Conservation (phyloP, 1,140 invertebrate species). For the Neodiprion fabricii region DNA sequence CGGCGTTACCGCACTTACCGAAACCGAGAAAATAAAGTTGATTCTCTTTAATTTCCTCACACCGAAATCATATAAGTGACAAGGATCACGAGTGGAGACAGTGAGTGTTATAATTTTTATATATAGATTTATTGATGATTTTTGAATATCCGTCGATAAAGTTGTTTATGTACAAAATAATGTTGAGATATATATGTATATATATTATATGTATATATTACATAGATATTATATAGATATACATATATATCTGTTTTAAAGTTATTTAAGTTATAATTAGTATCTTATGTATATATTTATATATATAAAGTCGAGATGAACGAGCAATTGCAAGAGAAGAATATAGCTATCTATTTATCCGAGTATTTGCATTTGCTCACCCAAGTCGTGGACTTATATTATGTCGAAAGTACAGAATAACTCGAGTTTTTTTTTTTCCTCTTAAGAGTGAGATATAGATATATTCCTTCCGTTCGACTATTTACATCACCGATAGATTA, state of each 20-base stretch:
- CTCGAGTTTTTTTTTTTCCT: background rate
- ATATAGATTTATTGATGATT: conserved; percentile 52
- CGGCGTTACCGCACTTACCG: too few relatives aligned
- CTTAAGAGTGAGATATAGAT: background rate
- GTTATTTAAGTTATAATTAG: background rate
- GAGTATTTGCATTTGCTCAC: too few relatives aligned
- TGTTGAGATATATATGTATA: conserved; percentile 50
- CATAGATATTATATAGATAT: conserved; percentile 30
- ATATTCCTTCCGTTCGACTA: too few relatives aligned
- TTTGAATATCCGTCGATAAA: conserved; percentile 55
- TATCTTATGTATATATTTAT: too few relatives aligned
- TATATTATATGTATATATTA: conserved; percentile 43
- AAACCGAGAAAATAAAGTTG: too few relatives aligned
- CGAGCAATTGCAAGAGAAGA: conserved; percentile 3
- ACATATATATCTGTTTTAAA: conserved; percentile 7
- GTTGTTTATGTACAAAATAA: conserved; percentile 59
- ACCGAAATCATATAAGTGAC: too few relatives aligned
- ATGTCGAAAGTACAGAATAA: background rate
- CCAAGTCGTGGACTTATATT: too few relatives aligned
- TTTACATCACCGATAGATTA: too few relatives aligned
- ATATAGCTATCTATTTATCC: conserved; percentile 11
- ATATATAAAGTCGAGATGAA: too few relatives aligned
- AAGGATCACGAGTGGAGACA: too few relatives aligned
- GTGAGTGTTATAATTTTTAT: conserved; percentile 32
- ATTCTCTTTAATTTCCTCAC: too few relatives aligned